These are phyloP conservation scores for Spatula versicolor DNA, from an alignment of 2,797 vertebrate species.

Conservation along the genomic window DNA sequence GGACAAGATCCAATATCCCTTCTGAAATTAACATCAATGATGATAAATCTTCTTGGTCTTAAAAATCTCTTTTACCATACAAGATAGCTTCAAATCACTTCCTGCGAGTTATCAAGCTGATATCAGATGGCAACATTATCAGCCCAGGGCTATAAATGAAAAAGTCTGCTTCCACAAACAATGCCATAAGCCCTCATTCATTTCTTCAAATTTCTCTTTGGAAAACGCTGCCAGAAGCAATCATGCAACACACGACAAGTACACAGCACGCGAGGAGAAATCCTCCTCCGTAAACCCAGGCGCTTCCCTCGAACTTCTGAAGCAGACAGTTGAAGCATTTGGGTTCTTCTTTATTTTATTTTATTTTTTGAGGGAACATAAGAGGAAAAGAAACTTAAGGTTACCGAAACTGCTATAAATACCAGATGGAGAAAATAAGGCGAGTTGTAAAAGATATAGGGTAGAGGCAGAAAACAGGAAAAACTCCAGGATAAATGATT, in stretches of 20 bases:
- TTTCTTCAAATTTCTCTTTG: neutral
- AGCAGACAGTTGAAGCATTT: neutral
- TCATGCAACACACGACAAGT: neutral
- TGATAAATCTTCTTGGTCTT: neutral
- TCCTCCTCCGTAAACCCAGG: neutral
- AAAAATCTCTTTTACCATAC: neutral
- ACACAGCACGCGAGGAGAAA: fast-evolving
- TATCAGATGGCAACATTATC: neutral
- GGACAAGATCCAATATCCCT: neutral
- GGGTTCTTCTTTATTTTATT: neutral
- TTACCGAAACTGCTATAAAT: constrained; percentile 37
- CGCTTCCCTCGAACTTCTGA: neutral
- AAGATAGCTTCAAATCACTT: constrained; percentile 4
- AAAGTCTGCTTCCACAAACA: constrained; percentile 12
- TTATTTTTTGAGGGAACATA: neutral
- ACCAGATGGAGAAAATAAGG: neutral
- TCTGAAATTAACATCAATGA: constrained; percentile 23
- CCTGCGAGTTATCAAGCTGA: neutral
- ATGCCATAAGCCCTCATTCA: neutral
- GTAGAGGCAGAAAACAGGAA: neutral
- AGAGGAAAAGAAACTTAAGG: neutral
- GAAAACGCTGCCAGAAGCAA: neutral
- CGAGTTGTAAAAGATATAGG: neutral
- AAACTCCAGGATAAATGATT: constrained; percentile 4
- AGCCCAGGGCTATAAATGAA: neutral